phyloP scores from a whole-genome alignment of 2,113 vertebrate genomes.

The Ginglymostoma cirratum region DNA sequence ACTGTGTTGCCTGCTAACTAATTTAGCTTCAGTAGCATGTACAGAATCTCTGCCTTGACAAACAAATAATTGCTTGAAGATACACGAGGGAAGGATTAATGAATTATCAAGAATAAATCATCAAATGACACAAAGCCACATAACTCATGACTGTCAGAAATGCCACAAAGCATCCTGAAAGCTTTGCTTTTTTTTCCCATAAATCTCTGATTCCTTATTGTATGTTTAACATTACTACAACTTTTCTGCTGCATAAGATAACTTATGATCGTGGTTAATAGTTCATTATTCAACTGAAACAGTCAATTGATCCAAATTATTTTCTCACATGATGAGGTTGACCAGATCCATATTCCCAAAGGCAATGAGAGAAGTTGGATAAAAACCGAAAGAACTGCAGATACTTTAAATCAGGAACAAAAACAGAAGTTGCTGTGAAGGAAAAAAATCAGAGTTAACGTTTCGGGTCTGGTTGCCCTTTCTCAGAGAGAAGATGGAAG shows the following conservation, averaged over 20 bases:
- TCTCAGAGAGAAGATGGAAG: neutral
- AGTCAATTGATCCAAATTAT: neutral
- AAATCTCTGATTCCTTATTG: conserved; percentile 9
- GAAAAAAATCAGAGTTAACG: too few species aligned
- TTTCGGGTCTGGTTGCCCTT: too few species aligned
- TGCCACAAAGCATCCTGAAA: neutral
- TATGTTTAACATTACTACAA: neutral
- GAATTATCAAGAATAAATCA: neutral
- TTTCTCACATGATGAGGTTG: neutral
- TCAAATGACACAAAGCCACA: neutral
- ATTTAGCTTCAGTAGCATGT: neutral
- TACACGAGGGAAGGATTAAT: neutral
- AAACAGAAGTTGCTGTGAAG: too few species aligned
- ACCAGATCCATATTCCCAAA: neutral
- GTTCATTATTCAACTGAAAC: conserved; percentile 21
- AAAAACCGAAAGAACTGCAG: too few species aligned
- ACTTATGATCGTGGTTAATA: neutral
- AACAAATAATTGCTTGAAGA: neutral
- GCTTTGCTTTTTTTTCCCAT: neutral
- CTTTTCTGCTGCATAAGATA: neutral
- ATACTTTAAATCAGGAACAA: too few species aligned
- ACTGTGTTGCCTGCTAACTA: neutral
- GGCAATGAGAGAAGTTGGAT: too few species aligned
- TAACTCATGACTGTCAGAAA: conserved; percentile 15
- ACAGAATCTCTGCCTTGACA: neutral